These are phyloP conservation scores for Alloplasta piceator DNA, from an alignment of 2,888 invertebrate species.

Conservation along the genomic window DNA sequence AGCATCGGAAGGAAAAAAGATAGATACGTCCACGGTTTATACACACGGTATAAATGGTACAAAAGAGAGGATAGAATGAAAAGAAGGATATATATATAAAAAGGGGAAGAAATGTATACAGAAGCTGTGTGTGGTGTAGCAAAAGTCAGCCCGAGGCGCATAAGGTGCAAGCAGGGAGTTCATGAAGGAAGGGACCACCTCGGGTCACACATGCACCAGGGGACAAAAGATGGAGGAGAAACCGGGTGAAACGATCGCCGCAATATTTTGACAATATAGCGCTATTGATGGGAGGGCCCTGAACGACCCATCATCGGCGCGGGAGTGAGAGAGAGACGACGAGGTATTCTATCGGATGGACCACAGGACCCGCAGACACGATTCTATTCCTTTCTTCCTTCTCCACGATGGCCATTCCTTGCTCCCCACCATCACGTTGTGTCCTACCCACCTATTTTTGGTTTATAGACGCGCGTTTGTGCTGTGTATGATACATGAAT, in stretches of 20 bases:
- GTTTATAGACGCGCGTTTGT: conserved; percentile 30
- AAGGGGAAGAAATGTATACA: conserved; percentile 58
- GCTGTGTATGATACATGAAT: conserved; percentile 56
- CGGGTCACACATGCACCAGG: conserved; percentile 56
- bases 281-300: conserved; percentile 76
- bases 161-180: conserved; percentile 59
- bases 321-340: conserved; percentile 64
- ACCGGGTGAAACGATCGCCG: conserved; percentile 76
- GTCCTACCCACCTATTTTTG: conserved; percentile 24
- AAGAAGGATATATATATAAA: conserved; percentile 47
- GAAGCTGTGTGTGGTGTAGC: conserved; percentile 48
- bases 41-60: conserved; percentile 31
- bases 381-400: conserved; percentile 43
- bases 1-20: conserved; percentile 41
- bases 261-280: conserved; percentile 83
- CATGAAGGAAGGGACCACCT: conserved; percentile 30
- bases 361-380: conserved; percentile 50
- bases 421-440: conserved; percentile 42
- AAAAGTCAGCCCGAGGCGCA: conserved; percentile 65
- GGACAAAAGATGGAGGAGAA: conserved; percentile 71
- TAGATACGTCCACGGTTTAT: conserved; percentile 29
- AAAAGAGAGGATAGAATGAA: conserved; percentile 27
- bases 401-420: conserved; percentile 52
- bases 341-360: conserved; percentile 64
- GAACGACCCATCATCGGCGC: conserved; percentile 66